Conservation (phyloP, 2,888 invertebrate species). For the Apamea anceps region DNA sequence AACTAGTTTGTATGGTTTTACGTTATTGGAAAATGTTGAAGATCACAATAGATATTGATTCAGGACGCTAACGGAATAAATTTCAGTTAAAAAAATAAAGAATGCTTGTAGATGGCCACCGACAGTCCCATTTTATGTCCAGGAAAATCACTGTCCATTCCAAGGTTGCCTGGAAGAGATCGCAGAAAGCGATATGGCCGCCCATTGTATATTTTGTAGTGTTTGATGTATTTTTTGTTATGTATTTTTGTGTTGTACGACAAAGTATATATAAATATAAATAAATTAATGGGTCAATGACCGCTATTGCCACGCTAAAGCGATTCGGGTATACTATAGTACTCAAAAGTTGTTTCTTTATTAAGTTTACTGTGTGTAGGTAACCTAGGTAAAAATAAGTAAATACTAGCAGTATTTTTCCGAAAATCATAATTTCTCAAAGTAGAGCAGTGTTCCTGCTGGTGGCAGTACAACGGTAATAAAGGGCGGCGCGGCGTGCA, state of each 20-base stretch:
- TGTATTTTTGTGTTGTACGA: too few species aligned
- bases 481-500: slow-evolving; percentile 80
- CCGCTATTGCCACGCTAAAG: too few species aligned
- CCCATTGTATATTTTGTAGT: too few species aligned
- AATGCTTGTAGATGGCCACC: not conserved
- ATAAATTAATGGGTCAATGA: too few species aligned
- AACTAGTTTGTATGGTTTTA: not conserved
- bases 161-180: too few species aligned
- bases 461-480: slow-evolving; percentile 70
- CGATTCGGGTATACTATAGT: too few species aligned
- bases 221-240: too few species aligned
- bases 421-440: not conserved
- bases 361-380: not conserved
- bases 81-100: not conserved
- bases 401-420: not conserved
- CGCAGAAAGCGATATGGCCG: too few species aligned
- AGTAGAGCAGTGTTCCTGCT: slow-evolving; percentile 75
- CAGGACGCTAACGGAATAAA: not conserved
- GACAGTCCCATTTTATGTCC: too few species aligned
- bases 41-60: not conserved
- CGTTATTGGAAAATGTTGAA: not conserved
- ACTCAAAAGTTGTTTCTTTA: not conserved
- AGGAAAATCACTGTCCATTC: too few species aligned
- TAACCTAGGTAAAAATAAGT: not conserved
- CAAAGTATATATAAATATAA: too few species aligned